Evolutionary conservation across 2,113 vertebrate genomes (phyloP).

Genomic region (Rhodinocichla rosea): DNA sequence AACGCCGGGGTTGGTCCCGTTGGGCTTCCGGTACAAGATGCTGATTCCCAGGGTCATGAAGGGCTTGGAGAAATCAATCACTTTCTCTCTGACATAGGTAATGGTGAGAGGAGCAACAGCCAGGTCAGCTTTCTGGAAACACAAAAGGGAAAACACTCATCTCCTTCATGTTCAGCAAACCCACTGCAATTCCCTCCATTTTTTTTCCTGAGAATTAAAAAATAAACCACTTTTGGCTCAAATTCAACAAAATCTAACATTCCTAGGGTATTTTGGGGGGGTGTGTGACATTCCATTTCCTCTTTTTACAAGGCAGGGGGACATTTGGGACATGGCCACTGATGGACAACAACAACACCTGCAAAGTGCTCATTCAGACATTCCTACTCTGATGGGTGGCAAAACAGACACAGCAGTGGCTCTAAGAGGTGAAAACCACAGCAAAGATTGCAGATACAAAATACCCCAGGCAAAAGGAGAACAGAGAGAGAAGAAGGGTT

Average conservation of each 20-base stretch:
- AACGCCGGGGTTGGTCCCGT: slow-evolving; percentile 95
- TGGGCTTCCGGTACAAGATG: slow-evolving; percentile 96
- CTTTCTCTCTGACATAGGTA: slow-evolving; percentile 95
- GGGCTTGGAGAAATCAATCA: slow-evolving; percentile 98
- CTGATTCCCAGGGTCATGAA: slow-evolving; percentile 99
- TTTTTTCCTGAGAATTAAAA: not conserved
- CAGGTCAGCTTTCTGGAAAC: slow-evolving; percentile 91
- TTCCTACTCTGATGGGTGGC: not conserved
- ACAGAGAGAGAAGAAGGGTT: not conserved
- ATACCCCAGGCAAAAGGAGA: not conserved
- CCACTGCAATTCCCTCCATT: not conserved
- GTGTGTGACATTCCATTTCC: not conserved
- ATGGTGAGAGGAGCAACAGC: slow-evolving; percentile 97
- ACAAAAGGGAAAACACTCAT: not conserved
- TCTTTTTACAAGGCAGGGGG: not conserved
- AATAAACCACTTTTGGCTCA: not conserved
- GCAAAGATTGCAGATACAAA: not conserved
- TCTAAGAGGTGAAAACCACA: not conserved
- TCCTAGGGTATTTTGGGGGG: not conserved
- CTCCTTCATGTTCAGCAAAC: not conserved
- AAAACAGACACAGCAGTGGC: not conserved
- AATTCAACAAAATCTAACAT: not conserved
- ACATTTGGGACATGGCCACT: not conserved
- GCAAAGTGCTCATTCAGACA: fast-evolving
- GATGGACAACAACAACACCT: too few relatives aligned